These are phyloP conservation scores for Siniperca chuatsi DNA, from an alignment of 2,113 vertebrate species.

Conservation along the genomic window DNA sequence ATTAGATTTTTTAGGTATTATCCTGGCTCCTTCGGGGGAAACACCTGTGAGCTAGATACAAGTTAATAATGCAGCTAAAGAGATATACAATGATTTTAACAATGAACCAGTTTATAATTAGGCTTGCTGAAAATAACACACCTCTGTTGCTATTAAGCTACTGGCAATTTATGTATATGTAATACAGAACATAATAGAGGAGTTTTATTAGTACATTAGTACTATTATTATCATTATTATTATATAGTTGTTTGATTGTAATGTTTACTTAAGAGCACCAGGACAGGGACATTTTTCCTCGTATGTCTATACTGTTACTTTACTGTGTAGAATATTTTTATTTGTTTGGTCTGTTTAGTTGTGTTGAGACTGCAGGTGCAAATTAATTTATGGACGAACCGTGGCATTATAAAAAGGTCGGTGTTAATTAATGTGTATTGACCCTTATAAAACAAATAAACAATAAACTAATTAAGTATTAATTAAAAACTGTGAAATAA, in stretches of 20 bases:
- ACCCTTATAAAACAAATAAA: background rate
- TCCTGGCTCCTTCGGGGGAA: conserved; percentile 17
- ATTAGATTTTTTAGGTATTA: conserved; percentile 31
- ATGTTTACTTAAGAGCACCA: background rate
- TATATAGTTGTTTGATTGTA: background rate
- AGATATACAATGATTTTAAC: conserved; percentile 44
- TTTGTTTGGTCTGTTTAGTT: background rate
- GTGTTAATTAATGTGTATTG: background rate
- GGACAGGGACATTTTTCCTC: background rate
- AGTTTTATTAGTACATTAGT: too few species aligned
- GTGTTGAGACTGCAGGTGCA: background rate
- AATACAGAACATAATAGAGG: background rate
- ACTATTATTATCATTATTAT: background rate
- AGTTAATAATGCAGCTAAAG: conserved; percentile 50
- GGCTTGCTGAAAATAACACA: conserved; percentile 1
- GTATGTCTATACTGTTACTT: background rate
- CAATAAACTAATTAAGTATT: background rate
- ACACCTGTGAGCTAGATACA: conserved; percentile 40
- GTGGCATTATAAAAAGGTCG: background rate
- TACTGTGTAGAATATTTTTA: too few species aligned
- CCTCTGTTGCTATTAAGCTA: background rate
- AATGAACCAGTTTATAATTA: conserved; percentile 53
- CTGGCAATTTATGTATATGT: background rate
- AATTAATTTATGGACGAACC: background rate
- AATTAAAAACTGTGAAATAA: background rate